Base-by-base conservation (phyloP, 2,113 vertebrate species). In the Pampusana beccarii region DNA sequence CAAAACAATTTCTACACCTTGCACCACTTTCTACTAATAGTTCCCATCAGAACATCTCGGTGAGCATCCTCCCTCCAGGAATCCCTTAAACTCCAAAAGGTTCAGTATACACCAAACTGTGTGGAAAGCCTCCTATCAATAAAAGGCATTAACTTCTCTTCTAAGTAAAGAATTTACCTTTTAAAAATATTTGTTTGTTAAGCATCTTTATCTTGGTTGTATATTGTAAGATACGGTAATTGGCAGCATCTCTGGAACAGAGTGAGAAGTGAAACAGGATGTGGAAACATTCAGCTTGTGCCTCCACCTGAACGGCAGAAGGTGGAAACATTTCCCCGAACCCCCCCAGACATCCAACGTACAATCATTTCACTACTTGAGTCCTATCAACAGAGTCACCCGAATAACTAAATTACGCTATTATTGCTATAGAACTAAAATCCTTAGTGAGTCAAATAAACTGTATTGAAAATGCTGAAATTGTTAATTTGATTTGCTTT, bases 391-490 rank as follows among this genome's bases (percentile, higher is more conserved):
- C 11, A 93, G 40, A 44, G 31, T 42, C 86, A 42, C 85, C 62
- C 65, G 87, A 90, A 72, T 34, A 31, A 88, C 38, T 48, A 53
- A 80, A 93, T 36, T 3, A 38, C 3, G 7, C 17, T 75, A 46
- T 97, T 98, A 97, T 96, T 98, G 98, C 97, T 98, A 46, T 48
- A 18, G 17, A 74, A 69, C 56, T 38, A 13, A n/a, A 56, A 58
- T 16, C 57, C 80, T 92, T 25, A 56, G 79, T n/a, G 75, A 80
- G 77, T 42, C 72, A 87, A 61, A 96, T 21, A 73, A 95, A 81
- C 86, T 70, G 90, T 79, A 66, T 4, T 87, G 87, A 91, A 94
- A 96, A 88, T 6, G 29, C 29, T 81, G 51, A 75, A 62, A 25
- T 20, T 42, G 67, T 65, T 40, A 13, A 15, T 74, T 93, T 83